Percentiles rank a stretch among this genome's conserved stretches.
These are phyloP conservation scores for Ditylenchus dipsaci DNA, from an alignment of 1,140 invertebrate species.

Conservation along the genomic window DNA sequence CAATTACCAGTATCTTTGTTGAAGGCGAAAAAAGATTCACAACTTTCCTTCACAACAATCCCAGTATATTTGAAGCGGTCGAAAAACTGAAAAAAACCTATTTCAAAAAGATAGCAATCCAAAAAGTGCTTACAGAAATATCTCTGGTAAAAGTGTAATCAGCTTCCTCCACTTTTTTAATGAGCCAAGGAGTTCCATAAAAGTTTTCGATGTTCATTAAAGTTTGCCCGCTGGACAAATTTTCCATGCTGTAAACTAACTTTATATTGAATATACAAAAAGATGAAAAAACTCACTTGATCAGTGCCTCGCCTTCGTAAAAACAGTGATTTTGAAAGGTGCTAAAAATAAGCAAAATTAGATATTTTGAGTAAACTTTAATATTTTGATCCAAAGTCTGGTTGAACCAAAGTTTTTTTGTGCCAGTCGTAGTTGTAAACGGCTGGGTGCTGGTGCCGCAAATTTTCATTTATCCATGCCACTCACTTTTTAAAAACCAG, in stretches of 20 bases:
- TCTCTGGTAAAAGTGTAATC: neutral
- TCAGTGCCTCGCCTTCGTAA: neutral
- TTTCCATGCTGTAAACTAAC: neutral
- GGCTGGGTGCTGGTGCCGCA: no score
- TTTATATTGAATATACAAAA: neutral
- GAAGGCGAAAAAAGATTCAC: no score
- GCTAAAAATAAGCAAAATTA: neutral
- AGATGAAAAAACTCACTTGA: conserved; percentile 4
- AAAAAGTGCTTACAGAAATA: neutral
- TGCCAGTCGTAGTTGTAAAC: no score
- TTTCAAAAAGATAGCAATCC: neutral
- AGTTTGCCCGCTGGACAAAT: neutral
- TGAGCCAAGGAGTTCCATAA: conserved; percentile 13
- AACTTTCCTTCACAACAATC: no score
- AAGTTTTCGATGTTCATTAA: conserved; percentile 6
- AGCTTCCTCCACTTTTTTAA: conserved; percentile 1
- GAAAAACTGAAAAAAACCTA: no score
- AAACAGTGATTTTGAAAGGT: conserved; percentile 3
- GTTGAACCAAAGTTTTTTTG: no score
- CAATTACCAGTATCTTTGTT: no score
- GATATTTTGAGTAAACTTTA: no score
- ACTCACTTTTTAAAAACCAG: conserved; percentile 6
- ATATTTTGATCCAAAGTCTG: no score
- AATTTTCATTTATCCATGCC: no score
- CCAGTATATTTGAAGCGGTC: no score